Conservation (phyloP, 2,113 vertebrate genomes). For the Edolisoma coerulescens region DNA sequence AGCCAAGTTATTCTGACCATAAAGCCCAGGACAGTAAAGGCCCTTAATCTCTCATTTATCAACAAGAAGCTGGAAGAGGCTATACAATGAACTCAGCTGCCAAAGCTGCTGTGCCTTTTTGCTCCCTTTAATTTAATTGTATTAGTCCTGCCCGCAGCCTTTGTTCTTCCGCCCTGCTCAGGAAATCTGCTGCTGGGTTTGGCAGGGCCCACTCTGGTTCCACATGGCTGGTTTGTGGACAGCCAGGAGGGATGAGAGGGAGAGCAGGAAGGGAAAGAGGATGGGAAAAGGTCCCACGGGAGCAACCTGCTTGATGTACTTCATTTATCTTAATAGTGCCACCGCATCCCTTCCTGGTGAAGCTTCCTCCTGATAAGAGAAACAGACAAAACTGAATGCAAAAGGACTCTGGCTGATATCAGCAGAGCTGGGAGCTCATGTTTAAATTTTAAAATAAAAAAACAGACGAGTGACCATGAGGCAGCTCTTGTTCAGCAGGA, state of each 20-base stretch:
- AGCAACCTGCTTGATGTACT: neutral
- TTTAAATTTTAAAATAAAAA: neutral
- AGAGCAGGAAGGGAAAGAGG: slow-evolving; percentile 8
- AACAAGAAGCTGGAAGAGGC: neutral
- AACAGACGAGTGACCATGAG: rapidly evolving
- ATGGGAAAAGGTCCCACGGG: neutral
- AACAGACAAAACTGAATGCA: neutral
- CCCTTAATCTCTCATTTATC: slow-evolving; percentile 1
- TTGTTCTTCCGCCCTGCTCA: neutral
- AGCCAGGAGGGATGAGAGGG: neutral
- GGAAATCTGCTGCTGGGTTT: slow-evolving; percentile 48
- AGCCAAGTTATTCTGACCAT: neutral
- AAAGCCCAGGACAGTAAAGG: neutral
- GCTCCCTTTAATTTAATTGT: slow-evolving; percentile 38
- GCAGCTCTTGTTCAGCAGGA: neutral
- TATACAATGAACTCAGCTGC: neutral
- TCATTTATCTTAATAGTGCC: neutral
- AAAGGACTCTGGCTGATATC: neutral
- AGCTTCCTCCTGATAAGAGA: neutral
- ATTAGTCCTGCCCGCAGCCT: neutral
- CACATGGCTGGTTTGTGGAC: neutral
- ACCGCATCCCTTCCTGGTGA: neutral
- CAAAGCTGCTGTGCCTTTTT: slow-evolving; percentile 4
- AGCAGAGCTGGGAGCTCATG: neutral
- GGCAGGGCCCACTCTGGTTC: neutral